Evolutionary conservation across 2,113 vertebrate genomes (phyloP).

Genomic region (Nerophis lumbriciformis): DNA sequence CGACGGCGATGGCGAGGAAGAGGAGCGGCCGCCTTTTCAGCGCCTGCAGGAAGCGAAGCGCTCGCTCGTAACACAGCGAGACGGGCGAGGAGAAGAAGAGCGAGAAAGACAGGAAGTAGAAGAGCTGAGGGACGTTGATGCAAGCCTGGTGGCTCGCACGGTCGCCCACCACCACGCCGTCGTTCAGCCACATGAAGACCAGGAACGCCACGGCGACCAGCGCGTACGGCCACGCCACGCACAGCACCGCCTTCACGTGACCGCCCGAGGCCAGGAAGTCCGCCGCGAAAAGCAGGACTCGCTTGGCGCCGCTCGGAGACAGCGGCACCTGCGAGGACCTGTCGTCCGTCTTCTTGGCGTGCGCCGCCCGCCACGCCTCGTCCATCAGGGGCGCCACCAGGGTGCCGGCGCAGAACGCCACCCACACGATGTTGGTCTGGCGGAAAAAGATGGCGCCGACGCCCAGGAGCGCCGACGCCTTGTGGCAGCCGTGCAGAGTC

Average conservation of each 20-base stretch:
- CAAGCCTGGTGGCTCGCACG: constrained; percentile 84
- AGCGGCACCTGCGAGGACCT: constrained; percentile 66
- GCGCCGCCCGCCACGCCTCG: constrained; percentile 80
- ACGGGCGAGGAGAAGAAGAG: constrained; percentile 81
- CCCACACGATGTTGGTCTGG: constrained; percentile 94
- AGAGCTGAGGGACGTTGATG: constrained; percentile 88
- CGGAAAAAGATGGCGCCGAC: constrained; percentile 89
- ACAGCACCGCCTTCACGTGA: constrained; percentile 66
- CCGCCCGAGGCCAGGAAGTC: constrained; percentile 62
- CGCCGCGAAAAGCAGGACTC: constrained; percentile 69
- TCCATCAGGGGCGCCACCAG: constrained; percentile 79
- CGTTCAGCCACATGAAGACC: constrained; percentile 78
- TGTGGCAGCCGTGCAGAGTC: constrained; percentile 90
- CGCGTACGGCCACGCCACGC: constrained; percentile 82
- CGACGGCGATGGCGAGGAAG: constrained; percentile 57
- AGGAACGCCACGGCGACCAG: constrained; percentile 70
- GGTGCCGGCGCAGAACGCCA: constrained; percentile 84
- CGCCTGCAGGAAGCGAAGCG: constrained; percentile 74
- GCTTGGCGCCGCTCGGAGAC: constrained; percentile 66
- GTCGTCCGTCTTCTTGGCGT: constrained; percentile 84
- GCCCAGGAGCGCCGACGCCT: constrained; percentile 84
- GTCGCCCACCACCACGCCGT: constrained; percentile 90
- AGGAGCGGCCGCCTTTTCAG: constrained; percentile 72
- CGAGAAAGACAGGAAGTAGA: constrained; percentile 89
- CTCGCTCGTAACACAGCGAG: constrained; percentile 72